Evolutionary conservation across 1,140 invertebrate species (phyloP).

Genomic region (Hestina assimilis): DNA sequence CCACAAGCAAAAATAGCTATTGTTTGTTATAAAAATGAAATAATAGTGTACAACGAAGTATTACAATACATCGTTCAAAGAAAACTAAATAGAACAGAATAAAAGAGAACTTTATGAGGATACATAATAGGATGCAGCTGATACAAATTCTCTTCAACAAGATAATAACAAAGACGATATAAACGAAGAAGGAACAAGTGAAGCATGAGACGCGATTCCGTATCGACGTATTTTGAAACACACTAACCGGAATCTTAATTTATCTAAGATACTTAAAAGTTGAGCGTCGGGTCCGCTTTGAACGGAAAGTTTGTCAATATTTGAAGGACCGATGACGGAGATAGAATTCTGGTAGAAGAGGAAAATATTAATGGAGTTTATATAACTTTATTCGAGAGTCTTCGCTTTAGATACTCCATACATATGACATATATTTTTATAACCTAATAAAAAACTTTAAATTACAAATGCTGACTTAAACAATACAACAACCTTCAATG

Average conservation of each 20-base stretch:
- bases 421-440: too few species aligned
- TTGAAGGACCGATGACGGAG: constrained; percentile 19
- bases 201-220: background rate
- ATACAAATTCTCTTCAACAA: background rate
- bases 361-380: constrained; percentile 22
- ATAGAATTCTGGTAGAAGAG: constrained; percentile 14
- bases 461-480: too few species aligned
- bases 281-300: constrained; percentile 6
- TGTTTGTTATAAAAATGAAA: too few species aligned
- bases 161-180: background rate
- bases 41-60: too few species aligned
- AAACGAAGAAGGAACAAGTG: background rate
- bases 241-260: constrained; percentile 34
- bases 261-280: constrained; percentile 33
- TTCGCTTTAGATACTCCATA: background rate
- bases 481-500: too few species aligned
- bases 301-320: constrained; percentile 21
- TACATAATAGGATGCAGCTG: background rate
- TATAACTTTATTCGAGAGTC: constrained; percentile 10
- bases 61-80: too few species aligned
- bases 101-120: background rate
- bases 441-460: too few species aligned
- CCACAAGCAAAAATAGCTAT: too few species aligned
- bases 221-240: constrained; percentile 15
- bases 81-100: too few species aligned